These are phyloP conservation scores for Champsocephalus esox DNA, from an alignment of 2,797 vertebrate species.

Conservation along the genomic window DNA sequence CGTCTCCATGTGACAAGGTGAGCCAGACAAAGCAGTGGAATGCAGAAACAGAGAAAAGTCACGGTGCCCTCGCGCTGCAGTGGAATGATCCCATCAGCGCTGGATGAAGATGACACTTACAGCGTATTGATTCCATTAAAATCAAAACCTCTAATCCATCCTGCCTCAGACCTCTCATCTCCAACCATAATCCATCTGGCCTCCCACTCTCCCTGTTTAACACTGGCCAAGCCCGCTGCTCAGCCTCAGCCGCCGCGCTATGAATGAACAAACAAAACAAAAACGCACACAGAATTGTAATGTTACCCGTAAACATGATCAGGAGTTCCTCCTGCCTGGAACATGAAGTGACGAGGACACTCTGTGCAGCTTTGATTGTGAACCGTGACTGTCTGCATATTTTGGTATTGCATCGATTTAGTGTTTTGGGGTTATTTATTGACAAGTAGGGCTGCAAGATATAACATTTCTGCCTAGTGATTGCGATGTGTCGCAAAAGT, in stretches of 20 bases:
- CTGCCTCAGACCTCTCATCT: conserved; percentile 80
- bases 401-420: not conserved
- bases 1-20: conserved; percentile 68
- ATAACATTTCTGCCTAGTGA: too few relatives aligned
- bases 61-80: conserved; percentile 66
- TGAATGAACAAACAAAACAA: conserved; percentile 75
- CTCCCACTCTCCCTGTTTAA: conserved; percentile 73
- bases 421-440: too few relatives aligned
- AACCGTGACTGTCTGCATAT: accelerated
- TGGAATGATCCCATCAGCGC: conserved; percentile 83
- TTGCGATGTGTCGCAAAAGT: too few relatives aligned
- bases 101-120: conserved; percentile 81
- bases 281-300: conserved; percentile 67
- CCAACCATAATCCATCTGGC: conserved; percentile 82
- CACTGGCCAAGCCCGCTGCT: conserved; percentile 66
- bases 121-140: conserved; percentile 84
- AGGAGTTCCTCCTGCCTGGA: conserved; percentile 7
- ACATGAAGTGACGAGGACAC: not conserved
- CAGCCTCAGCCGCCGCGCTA: conserved; percentile 35
- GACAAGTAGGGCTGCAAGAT: too few relatives aligned
- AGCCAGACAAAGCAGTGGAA: conserved; percentile 57
- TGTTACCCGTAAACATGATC: conserved; percentile 44
- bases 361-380: not conserved
- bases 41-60: conserved; percentile 72
- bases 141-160: conserved; percentile 80